These are phyloP conservation scores for Popillia japonica DNA, from an alignment of 1,140 invertebrate species.

Conservation along the genomic window DNA sequence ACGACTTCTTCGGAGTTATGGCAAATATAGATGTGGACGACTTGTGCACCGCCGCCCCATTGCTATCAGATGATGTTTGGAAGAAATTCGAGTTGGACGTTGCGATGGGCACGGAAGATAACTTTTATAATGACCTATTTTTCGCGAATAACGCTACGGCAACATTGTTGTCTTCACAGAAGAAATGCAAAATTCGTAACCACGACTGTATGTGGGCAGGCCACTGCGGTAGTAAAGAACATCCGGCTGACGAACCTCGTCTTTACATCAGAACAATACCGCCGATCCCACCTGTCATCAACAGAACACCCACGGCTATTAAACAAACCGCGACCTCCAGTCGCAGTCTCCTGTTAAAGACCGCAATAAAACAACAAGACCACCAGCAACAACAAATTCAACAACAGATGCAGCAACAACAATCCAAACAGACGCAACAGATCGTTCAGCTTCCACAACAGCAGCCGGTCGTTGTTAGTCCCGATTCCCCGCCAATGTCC, in stretches of 20 bases:
- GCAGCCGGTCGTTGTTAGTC: constrained; percentile 52
- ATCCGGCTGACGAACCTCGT: constrained; percentile 52
- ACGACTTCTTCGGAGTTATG: constrained; percentile 31
- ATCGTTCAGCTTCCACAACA: constrained; percentile 49
- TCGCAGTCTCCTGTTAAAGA: constrained; percentile 52
- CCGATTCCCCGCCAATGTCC: constrained; percentile 62
- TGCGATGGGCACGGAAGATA: constrained; percentile 37
- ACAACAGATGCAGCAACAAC: constrained; percentile 55
- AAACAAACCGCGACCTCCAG: constrained; percentile 29
- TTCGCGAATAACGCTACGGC: not conserved
- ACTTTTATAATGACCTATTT: not conserved
- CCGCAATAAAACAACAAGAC: constrained; percentile 54
- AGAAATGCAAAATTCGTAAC: constrained; percentile 60
- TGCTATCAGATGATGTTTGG: constrained; percentile 56
- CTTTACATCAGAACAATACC: constrained; percentile 40
- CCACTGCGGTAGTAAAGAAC: constrained; percentile 65
- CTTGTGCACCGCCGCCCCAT: constrained; percentile 11
- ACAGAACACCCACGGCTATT: constrained; percentile 33
- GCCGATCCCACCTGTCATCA: constrained; percentile 22
- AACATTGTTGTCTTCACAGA: not conserved
- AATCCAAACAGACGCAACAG: constrained; percentile 47
- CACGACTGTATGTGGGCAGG: constrained; percentile 78
- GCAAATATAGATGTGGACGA: constrained; percentile 21
- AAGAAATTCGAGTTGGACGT: constrained; percentile 54
- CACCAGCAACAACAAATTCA: constrained; percentile 49